These are phyloP conservation scores for Limenitis camilla DNA, from an alignment of 2,888 invertebrate genomes.

Conservation along the genomic window DNA sequence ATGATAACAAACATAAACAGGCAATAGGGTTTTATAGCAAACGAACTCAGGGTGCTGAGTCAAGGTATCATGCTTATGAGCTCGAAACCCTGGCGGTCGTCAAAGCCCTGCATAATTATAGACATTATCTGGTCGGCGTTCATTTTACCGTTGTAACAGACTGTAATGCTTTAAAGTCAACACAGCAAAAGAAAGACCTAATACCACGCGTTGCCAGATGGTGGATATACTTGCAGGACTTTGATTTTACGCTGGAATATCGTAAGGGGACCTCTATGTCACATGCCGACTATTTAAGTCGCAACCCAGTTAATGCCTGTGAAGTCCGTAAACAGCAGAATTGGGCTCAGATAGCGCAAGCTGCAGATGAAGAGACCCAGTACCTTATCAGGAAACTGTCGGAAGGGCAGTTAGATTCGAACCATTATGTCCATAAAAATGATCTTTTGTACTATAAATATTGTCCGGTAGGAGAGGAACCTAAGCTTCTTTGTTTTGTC, in stretches of 20 bases:
- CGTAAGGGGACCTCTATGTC: slow-evolving; percentile 17
- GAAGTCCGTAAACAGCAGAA: slow-evolving; percentile 10
- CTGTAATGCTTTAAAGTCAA: too few species aligned
- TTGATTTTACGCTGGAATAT: slow-evolving; percentile 22
- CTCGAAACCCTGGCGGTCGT: slow-evolving; percentile 10
- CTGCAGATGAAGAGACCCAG: slow-evolving; percentile 18
- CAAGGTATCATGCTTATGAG: slow-evolving; percentile 22
- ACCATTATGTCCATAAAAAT: too few species aligned
- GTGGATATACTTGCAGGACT: slow-evolving; percentile 28
- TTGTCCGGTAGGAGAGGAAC: too few species aligned
- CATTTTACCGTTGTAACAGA: slow-evolving; percentile 30
- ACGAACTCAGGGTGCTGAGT: slow-evolving; percentile 20
- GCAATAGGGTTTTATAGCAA: slow-evolving; percentile 22
- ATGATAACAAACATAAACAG: slow-evolving; percentile 1
- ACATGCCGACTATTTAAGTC: too few species aligned
- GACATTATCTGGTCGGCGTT: slow-evolving; percentile 23
- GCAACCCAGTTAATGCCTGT: slow-evolving; percentile 17
- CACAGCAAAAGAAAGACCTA: too few species aligned
- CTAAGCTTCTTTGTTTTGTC: too few species aligned
- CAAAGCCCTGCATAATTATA: slow-evolving; percentile 22
- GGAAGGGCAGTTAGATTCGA: too few species aligned
- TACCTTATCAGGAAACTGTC: too few species aligned
- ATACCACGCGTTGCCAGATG: too few species aligned
- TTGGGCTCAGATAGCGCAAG: slow-evolving; percentile 22
- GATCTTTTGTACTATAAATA: too few species aligned